Conservation (phyloP, 2,888 invertebrate genomes). For the Ochlodes sylvanus region DNA sequence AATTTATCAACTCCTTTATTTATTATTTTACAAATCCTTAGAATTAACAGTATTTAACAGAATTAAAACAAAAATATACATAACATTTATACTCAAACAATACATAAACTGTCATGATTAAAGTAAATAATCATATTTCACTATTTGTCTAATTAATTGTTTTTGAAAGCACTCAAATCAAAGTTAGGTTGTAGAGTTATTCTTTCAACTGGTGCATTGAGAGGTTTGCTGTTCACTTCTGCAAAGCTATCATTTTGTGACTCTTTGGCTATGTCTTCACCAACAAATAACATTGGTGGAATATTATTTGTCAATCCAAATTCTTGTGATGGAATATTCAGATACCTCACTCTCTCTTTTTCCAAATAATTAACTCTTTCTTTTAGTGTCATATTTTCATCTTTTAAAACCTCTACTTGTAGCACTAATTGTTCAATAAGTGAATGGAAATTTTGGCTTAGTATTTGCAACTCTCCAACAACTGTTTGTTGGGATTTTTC, state of each 20-base stretch:
- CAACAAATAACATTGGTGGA: slow-evolving; percentile 38
- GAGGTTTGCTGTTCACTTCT: slow-evolving; percentile 46
- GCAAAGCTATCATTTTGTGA: slow-evolving; percentile 49
- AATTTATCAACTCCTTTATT: no score
- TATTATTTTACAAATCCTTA: no score
- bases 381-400: slow-evolving; percentile 86
- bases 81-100: no score
- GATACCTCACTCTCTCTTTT: slow-evolving; percentile 78
- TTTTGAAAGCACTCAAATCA: slow-evolving; percentile 68
- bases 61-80: neutral
- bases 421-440: slow-evolving; percentile 84
- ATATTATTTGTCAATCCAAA: slow-evolving; percentile 36
- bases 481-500: slow-evolving; percentile 87
- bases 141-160: slow-evolving; percentile 48
- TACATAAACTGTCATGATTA: neutral
- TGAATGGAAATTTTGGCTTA: slow-evolving; percentile 86
- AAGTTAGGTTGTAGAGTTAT: slow-evolving; percentile 59
- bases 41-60: neutral
- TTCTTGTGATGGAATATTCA: slow-evolving; percentile 63
- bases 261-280: slow-evolving; percentile 52
- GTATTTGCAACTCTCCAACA: slow-evolving; percentile 87
- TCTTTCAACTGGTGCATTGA: slow-evolving; percentile 49
- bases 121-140: slow-evolving; percentile 12
- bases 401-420: slow-evolving; percentile 87
- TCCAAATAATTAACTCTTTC: slow-evolving; percentile 84